These are phyloP conservation scores for Allophyes oxyacanthae DNA, from an alignment of 2,888 invertebrate species.

Conservation along the genomic window DNA sequence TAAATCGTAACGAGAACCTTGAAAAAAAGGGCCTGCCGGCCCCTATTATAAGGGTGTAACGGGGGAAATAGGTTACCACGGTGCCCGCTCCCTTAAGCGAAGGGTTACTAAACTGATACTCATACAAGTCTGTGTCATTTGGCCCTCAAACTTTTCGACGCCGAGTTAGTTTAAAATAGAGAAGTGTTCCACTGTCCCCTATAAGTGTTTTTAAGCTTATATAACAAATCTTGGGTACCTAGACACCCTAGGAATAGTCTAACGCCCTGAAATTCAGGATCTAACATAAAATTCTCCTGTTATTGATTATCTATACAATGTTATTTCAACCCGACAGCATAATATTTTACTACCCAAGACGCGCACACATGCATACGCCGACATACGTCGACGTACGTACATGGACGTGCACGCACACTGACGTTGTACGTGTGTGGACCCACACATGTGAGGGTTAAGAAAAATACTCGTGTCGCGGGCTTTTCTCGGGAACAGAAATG, in stretches of 20 bases:
- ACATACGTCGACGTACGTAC: conserved; percentile 54
- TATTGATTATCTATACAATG: conserved; percentile 90
- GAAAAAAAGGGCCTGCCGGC: background rate
- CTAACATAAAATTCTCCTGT: conserved; percentile 81
- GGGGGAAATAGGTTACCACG: conserved; percentile 25
- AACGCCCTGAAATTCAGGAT: conserved; percentile 65
- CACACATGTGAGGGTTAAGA: conserved; percentile 73
- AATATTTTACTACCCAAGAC: conserved; percentile 89
- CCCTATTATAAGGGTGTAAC: conserved; percentile 1
- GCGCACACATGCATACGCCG: conserved; percentile 64
- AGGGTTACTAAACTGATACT: conserved; percentile 25
- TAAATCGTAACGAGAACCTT: background rate
- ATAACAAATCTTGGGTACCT: conserved; percentile 22
- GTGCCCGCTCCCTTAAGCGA: conserved; percentile 11
- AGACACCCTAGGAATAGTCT: conserved; percentile 44
- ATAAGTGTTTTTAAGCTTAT: background rate
- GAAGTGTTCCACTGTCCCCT: background rate
- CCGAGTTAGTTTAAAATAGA: background rate
- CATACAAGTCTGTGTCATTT: background rate
- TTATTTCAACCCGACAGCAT: conserved; percentile 89
- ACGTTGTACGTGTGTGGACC: conserved; percentile 51
- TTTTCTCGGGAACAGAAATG: conserved; percentile 76
- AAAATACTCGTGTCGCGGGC: conserved; percentile 86
- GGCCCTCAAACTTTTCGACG: conserved; percentile 2
- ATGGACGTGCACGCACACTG: conserved; percentile 58